These are phyloP conservation scores for honey bee (Apis mellifera) DNA, from an alignment of 1,140 invertebrate genomes.

Conservation along the genomic window DNA sequence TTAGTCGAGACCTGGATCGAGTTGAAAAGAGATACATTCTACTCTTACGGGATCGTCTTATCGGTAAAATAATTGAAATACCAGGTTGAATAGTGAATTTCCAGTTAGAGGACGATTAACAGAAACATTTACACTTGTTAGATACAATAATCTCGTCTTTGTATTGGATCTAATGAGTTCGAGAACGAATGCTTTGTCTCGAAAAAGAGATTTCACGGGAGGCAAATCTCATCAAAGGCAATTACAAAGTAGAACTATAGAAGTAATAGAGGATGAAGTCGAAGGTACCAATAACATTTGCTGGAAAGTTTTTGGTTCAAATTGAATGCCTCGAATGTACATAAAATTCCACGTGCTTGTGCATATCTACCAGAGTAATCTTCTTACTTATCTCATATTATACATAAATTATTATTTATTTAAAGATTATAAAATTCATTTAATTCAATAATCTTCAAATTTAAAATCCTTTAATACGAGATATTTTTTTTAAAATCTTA, in stretches of 20 bases:
- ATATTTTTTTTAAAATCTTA: no score
- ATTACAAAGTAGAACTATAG: slow-evolving; percentile 1
- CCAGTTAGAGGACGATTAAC: not conserved
- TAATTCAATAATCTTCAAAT: no score
- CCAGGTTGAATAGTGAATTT: slow-evolving; percentile 29
- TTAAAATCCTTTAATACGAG: no score
- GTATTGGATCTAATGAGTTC: not conserved
- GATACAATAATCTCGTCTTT: not conserved
- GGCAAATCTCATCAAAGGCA: not conserved
- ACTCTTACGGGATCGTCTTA: slow-evolving; percentile 25
- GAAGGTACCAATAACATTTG: slow-evolving; percentile 41
- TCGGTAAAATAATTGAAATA: slow-evolving; percentile 17
- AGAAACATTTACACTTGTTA: not conserved
- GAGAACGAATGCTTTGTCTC: not conserved
- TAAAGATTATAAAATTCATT: no score
- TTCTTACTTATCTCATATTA: not conserved
- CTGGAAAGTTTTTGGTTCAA: slow-evolving; percentile 35
- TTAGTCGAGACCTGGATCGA: slow-evolving; percentile 7
- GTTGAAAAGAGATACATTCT: slow-evolving; percentile 4
- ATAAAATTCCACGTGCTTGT: not conserved
- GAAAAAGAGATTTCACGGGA: not conserved
- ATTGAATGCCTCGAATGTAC: slow-evolving; percentile 49
- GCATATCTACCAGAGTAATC: not conserved
- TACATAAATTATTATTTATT: no score
- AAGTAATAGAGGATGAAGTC: not conserved